Evolutionary conservation across 2,797 vertebrate species (phyloP).

Genomic region (Lacerta bilineata): DNA sequence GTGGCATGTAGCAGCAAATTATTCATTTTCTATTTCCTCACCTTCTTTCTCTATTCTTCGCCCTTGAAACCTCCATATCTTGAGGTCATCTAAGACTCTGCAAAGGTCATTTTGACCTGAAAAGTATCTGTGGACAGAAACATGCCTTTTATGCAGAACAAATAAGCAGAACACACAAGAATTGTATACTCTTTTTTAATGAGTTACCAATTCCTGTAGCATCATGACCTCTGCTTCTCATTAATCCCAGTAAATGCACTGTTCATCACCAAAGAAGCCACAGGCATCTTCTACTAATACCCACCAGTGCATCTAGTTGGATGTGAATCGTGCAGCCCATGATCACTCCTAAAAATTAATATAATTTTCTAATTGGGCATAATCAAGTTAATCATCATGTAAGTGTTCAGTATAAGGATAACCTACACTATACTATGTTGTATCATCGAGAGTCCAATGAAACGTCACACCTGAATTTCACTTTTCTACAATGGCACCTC

Average conservation of each 20-base stretch:
- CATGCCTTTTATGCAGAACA: not conserved
- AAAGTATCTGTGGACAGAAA: not conserved
- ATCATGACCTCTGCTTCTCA: not conserved
- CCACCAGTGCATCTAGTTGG: not conserved
- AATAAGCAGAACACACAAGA: not conserved
- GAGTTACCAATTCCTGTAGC: not conserved
- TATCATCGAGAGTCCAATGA: no score
- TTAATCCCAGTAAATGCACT: not conserved
- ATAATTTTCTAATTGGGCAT: not conserved
- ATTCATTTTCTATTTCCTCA: not conserved
- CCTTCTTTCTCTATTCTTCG: not conserved
- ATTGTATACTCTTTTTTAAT: not conserved
- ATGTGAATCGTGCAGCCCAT: not conserved
- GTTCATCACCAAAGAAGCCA: not conserved
- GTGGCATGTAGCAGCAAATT: not conserved
- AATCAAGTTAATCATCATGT: not conserved
- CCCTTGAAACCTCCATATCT: not conserved
- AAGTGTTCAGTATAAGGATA: not conserved
- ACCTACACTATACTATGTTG: not conserved
- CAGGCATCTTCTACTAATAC: not conserved
- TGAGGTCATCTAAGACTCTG: conserved; percentile 7
- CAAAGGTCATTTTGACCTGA: not conserved
- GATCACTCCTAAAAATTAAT: not conserved
- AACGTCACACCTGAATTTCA: not conserved
- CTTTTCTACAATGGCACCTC: not conserved